These are phyloP conservation scores for Diplogasteroides magnus DNA, from an alignment of 1,140 invertebrate genomes.

Conservation along the genomic window DNA sequence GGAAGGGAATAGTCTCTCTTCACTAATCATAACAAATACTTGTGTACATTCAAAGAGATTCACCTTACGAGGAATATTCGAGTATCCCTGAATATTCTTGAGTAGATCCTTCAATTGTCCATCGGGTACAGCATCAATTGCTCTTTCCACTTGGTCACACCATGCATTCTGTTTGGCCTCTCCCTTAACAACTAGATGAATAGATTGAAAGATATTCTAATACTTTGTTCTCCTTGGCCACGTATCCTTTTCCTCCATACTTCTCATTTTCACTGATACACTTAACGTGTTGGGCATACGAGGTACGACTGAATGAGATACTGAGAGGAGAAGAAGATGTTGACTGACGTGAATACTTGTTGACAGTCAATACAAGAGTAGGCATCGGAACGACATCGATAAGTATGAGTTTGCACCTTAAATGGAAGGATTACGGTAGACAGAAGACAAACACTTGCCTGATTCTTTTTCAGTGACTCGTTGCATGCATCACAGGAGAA, in stretches of 20 bases:
- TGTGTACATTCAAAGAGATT: too few species aligned
- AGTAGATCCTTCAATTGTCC: conserved; percentile 66
- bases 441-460: conserved; percentile 47
- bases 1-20: too few species aligned
- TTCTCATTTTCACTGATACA: conserved; percentile 84
- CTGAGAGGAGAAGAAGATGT: not conserved
- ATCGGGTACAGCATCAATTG: conserved; percentile 65
- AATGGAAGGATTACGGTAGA: conserved; percentile 3
- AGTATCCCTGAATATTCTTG: conserved; percentile 68
- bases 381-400: conserved; percentile 54
- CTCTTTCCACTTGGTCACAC: conserved; percentile 73
- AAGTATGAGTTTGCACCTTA: conserved; percentile 75
- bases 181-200: conserved; percentile 67
- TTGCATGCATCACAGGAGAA: conserved; percentile 86
- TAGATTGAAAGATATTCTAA: too few species aligned
- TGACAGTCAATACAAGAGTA: conserved; percentile 82
- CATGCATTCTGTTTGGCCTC: conserved; percentile 82
- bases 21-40: too few species aligned
- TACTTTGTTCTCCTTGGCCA: conserved; percentile 63
- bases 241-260: conserved; percentile 77
- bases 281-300: conserved; percentile 77
- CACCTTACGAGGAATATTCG: conserved; percentile 83
- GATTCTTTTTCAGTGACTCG: conserved; percentile 79
- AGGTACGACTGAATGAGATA: conserved; percentile 65
- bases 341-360: conserved; percentile 68